These are phyloP conservation scores for Hypsopygia costalis DNA, from an alignment of 2,888 invertebrate genomes.

Conservation along the genomic window DNA sequence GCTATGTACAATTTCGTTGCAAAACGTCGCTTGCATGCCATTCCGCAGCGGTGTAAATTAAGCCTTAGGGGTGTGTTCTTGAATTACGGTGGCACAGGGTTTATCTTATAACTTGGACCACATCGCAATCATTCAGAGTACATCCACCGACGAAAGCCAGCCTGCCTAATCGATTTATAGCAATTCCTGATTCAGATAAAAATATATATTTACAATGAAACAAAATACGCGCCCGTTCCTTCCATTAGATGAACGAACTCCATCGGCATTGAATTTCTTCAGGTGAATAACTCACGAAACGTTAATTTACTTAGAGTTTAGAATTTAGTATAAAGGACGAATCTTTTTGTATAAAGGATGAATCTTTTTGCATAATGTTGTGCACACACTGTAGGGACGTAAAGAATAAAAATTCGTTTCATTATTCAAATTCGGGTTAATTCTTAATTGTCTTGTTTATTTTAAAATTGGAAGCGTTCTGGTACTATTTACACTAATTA, in stretches of 20 bases:
- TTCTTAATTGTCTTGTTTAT: too few relatives aligned
- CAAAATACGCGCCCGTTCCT: slow-evolving; percentile 35
- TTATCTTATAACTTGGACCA: slow-evolving; percentile 22
- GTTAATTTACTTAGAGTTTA: slow-evolving; percentile 11
- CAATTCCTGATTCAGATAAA: slow-evolving; percentile 41
- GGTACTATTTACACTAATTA: too few relatives aligned
- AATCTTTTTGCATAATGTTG: slow-evolving; percentile 12
- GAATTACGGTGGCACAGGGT: too few relatives aligned
- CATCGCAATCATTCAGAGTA: slow-evolving; percentile 49
- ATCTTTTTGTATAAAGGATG: slow-evolving; percentile 10
- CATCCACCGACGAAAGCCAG: slow-evolving; percentile 52
- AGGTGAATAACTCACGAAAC: slow-evolving; percentile 13
- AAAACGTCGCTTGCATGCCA: too few relatives aligned
- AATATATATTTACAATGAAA: slow-evolving; percentile 49
- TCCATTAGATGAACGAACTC: slow-evolving; percentile 35
- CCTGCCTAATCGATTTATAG: slow-evolving; percentile 67
- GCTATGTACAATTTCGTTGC: too few relatives aligned
- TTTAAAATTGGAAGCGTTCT: too few relatives aligned
- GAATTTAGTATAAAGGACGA: slow-evolving; percentile 4
- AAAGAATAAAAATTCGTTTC: slow-evolving; percentile 1
- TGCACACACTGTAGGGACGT: slow-evolving; percentile 3
- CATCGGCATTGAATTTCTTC: slow-evolving; percentile 19
- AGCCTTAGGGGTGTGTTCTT: too few relatives aligned
- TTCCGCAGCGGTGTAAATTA: too few relatives aligned
- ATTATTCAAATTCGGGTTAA: too few relatives aligned